Evolutionary conservation across 2,113 vertebrate species (phyloP).

Genomic region (Ctenodactylus gundi): DNA sequence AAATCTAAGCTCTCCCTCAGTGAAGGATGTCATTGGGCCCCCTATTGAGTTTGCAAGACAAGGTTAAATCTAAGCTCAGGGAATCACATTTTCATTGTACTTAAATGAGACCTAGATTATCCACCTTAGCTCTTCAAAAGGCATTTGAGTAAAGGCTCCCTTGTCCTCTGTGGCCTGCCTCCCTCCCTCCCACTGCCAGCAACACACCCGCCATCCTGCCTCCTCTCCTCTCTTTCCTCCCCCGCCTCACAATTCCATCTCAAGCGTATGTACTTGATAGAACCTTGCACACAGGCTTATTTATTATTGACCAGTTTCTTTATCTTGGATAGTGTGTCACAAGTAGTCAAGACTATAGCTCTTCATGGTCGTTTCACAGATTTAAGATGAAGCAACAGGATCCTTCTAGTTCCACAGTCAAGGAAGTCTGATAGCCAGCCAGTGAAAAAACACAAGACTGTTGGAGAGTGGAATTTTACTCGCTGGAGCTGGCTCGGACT

Average conservation of each 20-base stretch:
- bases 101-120: background rate
- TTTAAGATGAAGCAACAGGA: constrained; percentile 66
- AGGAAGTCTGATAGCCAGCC: constrained; percentile 36
- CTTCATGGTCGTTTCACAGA: constrained; percentile 58
- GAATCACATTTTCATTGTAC: background rate
- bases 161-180: background rate
- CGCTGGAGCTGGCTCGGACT: constrained; percentile 47
- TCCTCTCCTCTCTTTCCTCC: background rate
- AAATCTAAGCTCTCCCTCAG: background rate
- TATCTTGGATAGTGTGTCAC: constrained; percentile 56
- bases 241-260: background rate
- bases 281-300: background rate
- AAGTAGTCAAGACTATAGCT: constrained; percentile 52
- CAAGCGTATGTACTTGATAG: background rate
- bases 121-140: background rate
- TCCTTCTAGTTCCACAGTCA: constrained; percentile 25
- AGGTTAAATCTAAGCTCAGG: background rate
- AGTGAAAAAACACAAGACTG: background rate
- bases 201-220: accelerated
- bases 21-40: background rate
- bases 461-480: constrained; percentile 64
- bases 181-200: background rate
- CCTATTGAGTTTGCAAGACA: background rate
- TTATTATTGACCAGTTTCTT: constrained; percentile 54
- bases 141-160: background rate